These are phyloP conservation scores for Microcebus murinus DNA, from an alignment of 2,113 vertebrate species.

Conservation along the genomic window DNA sequence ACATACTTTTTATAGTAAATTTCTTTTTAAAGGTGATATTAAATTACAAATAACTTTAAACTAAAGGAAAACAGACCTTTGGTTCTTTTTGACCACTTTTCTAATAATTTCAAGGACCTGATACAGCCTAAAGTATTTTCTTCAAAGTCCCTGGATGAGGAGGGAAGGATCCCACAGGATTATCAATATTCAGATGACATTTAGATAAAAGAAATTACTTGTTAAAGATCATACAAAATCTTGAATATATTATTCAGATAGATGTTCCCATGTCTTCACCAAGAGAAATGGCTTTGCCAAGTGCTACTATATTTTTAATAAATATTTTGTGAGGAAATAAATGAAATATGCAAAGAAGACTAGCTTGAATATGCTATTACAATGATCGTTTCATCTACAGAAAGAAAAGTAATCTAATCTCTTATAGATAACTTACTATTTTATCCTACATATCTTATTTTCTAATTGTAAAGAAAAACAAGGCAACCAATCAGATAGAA, in stretches of 20 bases:
- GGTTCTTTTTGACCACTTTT: background rate
- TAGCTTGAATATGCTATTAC: background rate
- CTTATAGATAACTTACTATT: slow-evolving; percentile 40
- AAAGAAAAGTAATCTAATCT: slow-evolving; percentile 68
- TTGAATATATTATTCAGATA: background rate
- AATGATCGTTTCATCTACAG: slow-evolving; percentile 69
- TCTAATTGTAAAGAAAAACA: slow-evolving; percentile 79
- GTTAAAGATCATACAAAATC: background rate
- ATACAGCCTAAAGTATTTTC: background rate
- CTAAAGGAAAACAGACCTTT: background rate
- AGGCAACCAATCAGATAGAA: slow-evolving; percentile 66
- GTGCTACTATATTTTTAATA: slow-evolving; percentile 35
- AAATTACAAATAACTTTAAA: slow-evolving; percentile 41
- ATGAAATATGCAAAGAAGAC: background rate
- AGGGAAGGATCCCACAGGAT: background rate
- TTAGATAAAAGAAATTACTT: background rate
- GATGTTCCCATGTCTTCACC: background rate
- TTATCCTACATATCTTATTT: slow-evolving; percentile 65
- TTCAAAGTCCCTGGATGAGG: background rate
- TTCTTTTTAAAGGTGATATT: background rate
- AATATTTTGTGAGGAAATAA: slow-evolving; percentile 64
- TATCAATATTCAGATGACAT: background rate
- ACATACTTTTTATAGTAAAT: background rate
- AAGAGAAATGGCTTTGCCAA: slow-evolving; percentile 4
- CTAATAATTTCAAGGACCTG: background rate